Base-by-base conservation (phyloP, 1,140 invertebrate genomes). In the Teleogryllus occipitalis region DNA sequence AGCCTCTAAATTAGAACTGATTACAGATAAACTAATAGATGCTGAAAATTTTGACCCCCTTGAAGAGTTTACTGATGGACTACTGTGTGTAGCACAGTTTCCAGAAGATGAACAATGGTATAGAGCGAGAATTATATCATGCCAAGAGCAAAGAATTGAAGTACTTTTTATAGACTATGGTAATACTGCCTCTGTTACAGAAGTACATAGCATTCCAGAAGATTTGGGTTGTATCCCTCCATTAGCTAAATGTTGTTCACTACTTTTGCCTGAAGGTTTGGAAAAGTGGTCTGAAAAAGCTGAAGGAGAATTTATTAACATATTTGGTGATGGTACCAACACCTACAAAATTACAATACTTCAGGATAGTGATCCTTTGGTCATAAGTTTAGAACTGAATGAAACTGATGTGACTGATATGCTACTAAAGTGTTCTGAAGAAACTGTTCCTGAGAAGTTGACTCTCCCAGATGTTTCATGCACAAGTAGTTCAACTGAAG, bases 101-200 rank as follows among this genome's bases (percentile, higher is more conserved):
- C 86, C 88, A 0, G 90, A 91, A 27, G 91, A 92, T 81, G 86
- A 87, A 27, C 85, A 88, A 12, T 94, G 90, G 88, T 93, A 93
- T 81, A 87, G 93, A 76, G 91, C 90, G 0, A 88, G 91, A 83
- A 87, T 93, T 54, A 85, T 92, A 46, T 88, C 89, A 8, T 87
- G 90, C 75, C 88, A 88, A 5, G 89, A 90, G 5, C 86, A 82
- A 75, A 82, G 83, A 14, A 81, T 86, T 7, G 90, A 92, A 85
- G 91, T 93, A 2, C 83, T 91, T 1, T 93, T 92, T 82, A 90
- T 93, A 84, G 93, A 94, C 86, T 94, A 93, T 82, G 93, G 92
- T 27, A 93, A 94, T 84, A 90, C 90, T 0, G 90, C 90, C 10
- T 87, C 89, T 8, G 88, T 89, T 0, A 88, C 87, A 46, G 88